Evolutionary conservation across 2,797 vertebrate species (phyloP).

Genomic region (Synaphobranchus kaupii): DNA sequence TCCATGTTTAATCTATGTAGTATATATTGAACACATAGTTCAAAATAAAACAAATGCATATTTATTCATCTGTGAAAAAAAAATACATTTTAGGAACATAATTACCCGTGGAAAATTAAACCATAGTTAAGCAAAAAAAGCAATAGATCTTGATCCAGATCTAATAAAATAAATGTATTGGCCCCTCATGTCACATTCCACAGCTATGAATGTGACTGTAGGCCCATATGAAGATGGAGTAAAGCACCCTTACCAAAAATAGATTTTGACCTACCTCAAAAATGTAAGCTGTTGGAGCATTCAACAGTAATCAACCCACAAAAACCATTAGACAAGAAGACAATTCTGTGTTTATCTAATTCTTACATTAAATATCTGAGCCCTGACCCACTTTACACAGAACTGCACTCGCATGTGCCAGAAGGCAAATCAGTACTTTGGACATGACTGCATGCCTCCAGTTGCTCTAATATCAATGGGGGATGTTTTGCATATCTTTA

Average conservation of each 20-base stretch:
- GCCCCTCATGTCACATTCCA: too few relatives aligned
- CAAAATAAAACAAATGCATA: too few relatives aligned
- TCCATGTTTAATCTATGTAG: too few relatives aligned
- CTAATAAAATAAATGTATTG: too few relatives aligned
- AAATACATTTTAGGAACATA: too few relatives aligned
- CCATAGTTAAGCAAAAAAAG: too few relatives aligned
- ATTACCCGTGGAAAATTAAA: too few relatives aligned
- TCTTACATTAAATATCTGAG: conserved; percentile 12
- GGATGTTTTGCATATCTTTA: background rate
- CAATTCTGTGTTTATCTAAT: background rate
- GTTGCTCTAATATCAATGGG: background rate
- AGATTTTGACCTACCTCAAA: too few relatives aligned
- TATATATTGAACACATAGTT: too few relatives aligned
- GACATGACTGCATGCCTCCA: background rate
- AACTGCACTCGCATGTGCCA: background rate
- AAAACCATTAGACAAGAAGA: background rate
- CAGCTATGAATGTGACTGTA: background rate
- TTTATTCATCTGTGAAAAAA: too few relatives aligned
- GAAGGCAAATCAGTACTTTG: background rate
- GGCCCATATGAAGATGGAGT: background rate
- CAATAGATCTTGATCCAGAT: too few relatives aligned
- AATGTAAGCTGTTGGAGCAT: background rate
- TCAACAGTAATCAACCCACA: background rate
- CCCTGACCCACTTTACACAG: background rate
- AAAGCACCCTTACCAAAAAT: background rate